Conservation (phyloP, 2,888 invertebrate species). For the Laothoe populi region DNA sequence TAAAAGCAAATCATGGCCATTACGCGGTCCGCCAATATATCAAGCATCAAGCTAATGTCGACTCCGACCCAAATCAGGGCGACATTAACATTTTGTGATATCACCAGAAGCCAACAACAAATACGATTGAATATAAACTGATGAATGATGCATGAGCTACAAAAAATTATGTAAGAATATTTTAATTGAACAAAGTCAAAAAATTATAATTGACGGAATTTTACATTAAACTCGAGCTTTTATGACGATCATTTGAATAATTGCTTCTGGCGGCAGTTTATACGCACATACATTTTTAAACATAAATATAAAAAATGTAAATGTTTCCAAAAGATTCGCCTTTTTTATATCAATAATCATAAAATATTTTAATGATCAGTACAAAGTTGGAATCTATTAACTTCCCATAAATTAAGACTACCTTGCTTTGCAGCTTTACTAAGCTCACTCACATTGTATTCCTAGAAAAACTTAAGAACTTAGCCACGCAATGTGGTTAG, state of each 20-base stretch:
- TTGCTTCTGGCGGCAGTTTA: neutral
- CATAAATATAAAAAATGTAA: neutral
- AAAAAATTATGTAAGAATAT: slow-evolving; percentile 36
- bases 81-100: slow-evolving; percentile 74
- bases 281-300: neutral
- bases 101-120: slow-evolving; percentile 72
- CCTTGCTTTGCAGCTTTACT: neutral
- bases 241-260: slow-evolving; percentile 17
- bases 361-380: neutral
- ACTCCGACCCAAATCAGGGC: slow-evolving; percentile 63
- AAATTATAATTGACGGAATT: slow-evolving; percentile 25
- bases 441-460: neutral
- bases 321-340: neutral
- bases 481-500: neutral
- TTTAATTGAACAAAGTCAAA: slow-evolving; percentile 30
- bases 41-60: slow-evolving; percentile 66
- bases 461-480: neutral
- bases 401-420: neutral
- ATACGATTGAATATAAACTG: slow-evolving; percentile 67
- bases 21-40: slow-evolving; percentile 58
- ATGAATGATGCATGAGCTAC: slow-evolving; percentile 72
- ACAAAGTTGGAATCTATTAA: neutral
- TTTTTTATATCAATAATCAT: neutral
- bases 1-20: slow-evolving; percentile 46
- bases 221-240: slow-evolving; percentile 33